phyloP scores from a whole-genome alignment of 2,797 vertebrate genomes.

The Siniperca scherzeri region DNA sequence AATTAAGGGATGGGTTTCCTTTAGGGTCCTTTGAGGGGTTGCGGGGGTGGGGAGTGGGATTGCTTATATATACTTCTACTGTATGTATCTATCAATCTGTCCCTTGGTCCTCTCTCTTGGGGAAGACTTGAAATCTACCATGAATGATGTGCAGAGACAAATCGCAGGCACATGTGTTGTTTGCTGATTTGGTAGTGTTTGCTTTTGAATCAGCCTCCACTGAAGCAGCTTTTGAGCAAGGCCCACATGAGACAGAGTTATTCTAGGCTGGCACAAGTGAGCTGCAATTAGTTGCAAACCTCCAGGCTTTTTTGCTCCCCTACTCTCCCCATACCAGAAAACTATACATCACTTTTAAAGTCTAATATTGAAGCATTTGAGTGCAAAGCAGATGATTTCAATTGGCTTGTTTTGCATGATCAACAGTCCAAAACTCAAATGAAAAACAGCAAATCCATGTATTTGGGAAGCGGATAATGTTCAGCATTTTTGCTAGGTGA shows the following conservation, averaged over 20 bases:
- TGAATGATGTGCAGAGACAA: conserved; percentile 52
- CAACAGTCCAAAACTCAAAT: background rate
- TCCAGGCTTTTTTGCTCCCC: background rate
- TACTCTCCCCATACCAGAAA: background rate
- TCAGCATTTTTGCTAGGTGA: background rate
- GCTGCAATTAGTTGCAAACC: conserved; percentile 38
- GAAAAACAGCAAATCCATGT: background rate
- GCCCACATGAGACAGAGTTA: conserved; percentile 33
- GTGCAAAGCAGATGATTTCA: background rate
- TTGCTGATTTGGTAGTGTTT: conserved; percentile 61
- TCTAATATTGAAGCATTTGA: background rate
- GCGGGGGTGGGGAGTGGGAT: background rate
- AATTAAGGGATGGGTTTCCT: conserved; percentile 70
- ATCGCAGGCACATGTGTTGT: conserved; percentile 61
- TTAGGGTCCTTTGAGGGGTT: conserved; percentile 49
- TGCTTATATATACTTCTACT: conserved; percentile 12
- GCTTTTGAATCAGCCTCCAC: conserved; percentile 51
- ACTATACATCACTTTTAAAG: background rate
- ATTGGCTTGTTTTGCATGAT: background rate
- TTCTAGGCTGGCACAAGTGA: conserved; percentile 38
- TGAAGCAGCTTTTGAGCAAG: conserved; percentile 30
- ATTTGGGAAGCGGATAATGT: background rate
- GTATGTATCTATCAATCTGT: conserved; percentile 43
- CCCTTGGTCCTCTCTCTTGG: conserved; percentile 15
- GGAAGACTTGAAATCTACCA: conserved; percentile 36